These are phyloP conservation scores for Prorops nasuta DNA, from an alignment of 1,140 invertebrate species.

Conservation along the genomic window DNA sequence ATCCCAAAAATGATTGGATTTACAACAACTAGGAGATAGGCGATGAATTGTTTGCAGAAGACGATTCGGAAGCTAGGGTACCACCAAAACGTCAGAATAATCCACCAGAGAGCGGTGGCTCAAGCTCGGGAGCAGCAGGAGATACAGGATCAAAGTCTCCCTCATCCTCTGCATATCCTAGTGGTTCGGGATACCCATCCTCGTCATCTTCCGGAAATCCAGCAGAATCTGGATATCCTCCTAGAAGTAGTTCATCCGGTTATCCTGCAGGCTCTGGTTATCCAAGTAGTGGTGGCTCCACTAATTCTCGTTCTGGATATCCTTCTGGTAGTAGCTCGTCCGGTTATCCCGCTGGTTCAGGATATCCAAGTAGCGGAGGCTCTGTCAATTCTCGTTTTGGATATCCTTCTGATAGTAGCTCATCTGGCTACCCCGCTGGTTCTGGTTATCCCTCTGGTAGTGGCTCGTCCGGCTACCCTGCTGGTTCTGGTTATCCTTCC, in stretches of 20 bases:
- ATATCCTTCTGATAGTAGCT: constrained; percentile 10
- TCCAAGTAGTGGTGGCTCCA: too few species aligned
- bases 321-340: constrained; percentile 21
- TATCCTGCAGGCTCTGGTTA: constrained; percentile 21
- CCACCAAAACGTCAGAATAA: constrained; percentile 15
- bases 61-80: constrained; percentile 24
- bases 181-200: constrained; percentile 14
- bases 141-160: constrained; percentile 18
- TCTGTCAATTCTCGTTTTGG: background rate
- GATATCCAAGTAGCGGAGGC: too few species aligned
- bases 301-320: constrained; percentile 19
- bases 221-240: constrained; percentile 8
- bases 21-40: constrained; percentile 26
- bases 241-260: constrained; percentile 7
- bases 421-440: constrained; percentile 20
- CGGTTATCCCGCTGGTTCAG: constrained; percentile 24
- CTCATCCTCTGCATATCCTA: constrained; percentile 25
- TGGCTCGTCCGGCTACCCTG: constrained; percentile 22
- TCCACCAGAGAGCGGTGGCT: background rate
- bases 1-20: background rate
- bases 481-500: constrained; percentile 7
- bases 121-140: background rate
- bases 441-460: constrained; percentile 16
- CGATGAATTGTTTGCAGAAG: constrained; percentile 47
- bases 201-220: constrained; percentile 18